These are phyloP conservation scores for Melanotaenia maccullochi DNA, from an alignment of 2,797 vertebrate species.

Conservation along the genomic window DNA sequence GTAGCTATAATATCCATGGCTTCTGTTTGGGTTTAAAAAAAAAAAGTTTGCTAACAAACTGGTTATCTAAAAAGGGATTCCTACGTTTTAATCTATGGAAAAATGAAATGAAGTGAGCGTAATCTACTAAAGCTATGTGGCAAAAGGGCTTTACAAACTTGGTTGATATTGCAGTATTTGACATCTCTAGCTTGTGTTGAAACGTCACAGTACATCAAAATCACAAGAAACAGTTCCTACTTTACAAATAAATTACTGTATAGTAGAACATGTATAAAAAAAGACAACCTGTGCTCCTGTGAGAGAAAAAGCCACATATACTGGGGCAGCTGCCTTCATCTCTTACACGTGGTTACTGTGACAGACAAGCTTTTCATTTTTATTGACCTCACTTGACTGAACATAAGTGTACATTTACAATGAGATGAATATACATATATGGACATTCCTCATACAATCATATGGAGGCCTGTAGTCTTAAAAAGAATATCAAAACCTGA, in stretches of 20 bases:
- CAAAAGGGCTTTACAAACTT: conserved; percentile 77
- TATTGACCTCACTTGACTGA: conserved; percentile 63
- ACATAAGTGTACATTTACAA: conserved; percentile 68
- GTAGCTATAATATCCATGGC: conserved; percentile 68
- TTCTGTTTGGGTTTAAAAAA: conserved; percentile 47
- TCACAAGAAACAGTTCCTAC: conserved; percentile 73
- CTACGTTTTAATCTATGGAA: conserved; percentile 55
- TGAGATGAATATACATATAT: conserved; percentile 65
- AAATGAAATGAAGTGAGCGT: conserved; percentile 63
- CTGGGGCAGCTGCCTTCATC: conserved; percentile 72
- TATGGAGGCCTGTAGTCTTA: conserved; percentile 70
- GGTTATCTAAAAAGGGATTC: conserved; percentile 59
- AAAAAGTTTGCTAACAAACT: conserved; percentile 54
- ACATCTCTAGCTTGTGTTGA: conserved; percentile 67
- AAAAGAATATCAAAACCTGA: conserved; percentile 78
- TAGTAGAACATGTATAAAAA: conserved; percentile 70
- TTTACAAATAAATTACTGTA: conserved; percentile 81
- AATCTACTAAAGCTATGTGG: conserved; percentile 64
- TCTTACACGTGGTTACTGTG: conserved; percentile 47
- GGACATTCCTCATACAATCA: conserved; percentile 75
- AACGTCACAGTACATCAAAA: conserved; percentile 75
- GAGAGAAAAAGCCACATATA: conserved; percentile 71
- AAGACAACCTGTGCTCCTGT: conserved; percentile 61
- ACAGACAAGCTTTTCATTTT: conserved; percentile 49
- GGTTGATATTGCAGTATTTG: conserved; percentile 63